Base-by-base conservation (phyloP, 2,113 vertebrate genomes). In the Tapirus terrestris region DNA sequence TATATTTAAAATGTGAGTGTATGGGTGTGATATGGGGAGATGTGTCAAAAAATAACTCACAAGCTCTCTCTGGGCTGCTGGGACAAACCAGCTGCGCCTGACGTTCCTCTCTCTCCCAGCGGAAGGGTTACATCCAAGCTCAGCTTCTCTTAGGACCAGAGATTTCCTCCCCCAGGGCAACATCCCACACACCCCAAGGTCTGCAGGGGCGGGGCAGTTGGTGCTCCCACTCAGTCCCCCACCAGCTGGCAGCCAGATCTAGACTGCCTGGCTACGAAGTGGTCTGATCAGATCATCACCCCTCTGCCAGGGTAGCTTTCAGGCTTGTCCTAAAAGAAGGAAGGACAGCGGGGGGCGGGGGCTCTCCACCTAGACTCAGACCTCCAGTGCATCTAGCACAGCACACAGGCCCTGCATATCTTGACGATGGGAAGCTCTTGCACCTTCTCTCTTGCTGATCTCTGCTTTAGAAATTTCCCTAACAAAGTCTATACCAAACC, bases 391-490 rank as follows among this genome's bases (percentile, higher is more conserved):
- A 9, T 70, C 53, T 14, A 21, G 80, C 23, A 17, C 3, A 53
- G 45, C 21, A 89, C 29, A 33, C 6, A 45, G 72, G 67, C 17
- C 51, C 45, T 45, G 16, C 2, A 2, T 43, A 63, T 23, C 33
- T 67, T 60, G 68, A 70, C 2, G 1, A 73, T 8, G 12, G 31
- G 56, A 68, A 16, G 20, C 43, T 39, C 43, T 45, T 5, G 8
- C 10, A 33, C 20, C 6, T 11, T 82, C n/a, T 65, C 5, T 87
- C 2, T 85, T 91, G 43, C 53, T 70, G 33, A 58, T 60, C 13
- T 36, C 45, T 76, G n/a, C 51, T 82, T 77, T 86, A 83, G 84
- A 73, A 51, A 92, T 45, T 39, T 81, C 39, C 25, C 63, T 72
- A 48, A 51, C 60, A 77, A 72, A 95, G 31, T 12, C 20, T 7